A percentile compares a stretch with the other conserved stretches of the same genome.
Evolutionary conservation across 1,140 invertebrate species (phyloP).

Genomic region (Zaprionus africanus): DNA sequence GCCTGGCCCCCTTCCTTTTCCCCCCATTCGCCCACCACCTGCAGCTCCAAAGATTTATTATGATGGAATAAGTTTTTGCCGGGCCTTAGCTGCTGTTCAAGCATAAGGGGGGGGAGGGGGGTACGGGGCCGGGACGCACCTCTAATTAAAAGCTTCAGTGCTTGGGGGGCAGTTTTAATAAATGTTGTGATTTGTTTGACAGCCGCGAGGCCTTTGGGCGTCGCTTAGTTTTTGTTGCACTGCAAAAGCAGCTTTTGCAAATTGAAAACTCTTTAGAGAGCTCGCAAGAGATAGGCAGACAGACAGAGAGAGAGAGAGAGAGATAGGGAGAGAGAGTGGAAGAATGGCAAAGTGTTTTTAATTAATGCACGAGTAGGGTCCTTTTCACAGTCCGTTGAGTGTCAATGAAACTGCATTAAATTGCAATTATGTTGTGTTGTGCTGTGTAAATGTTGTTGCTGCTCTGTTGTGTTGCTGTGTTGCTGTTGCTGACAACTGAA

Average conservation of each 20-base stretch:
- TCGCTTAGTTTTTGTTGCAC: conserved; percentile 12
- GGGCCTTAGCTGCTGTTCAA: conserved; percentile 4
- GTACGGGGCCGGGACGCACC: conserved; percentile 15
- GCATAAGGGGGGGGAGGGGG: background rate
- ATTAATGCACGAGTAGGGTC: conserved; percentile 64
- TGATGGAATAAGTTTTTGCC: conserved; percentile 78
- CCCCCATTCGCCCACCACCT: conserved; percentile 1
- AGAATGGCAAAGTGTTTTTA: conserved; percentile 67
- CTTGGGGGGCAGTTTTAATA: conserved; percentile 65
- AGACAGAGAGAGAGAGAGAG: background rate
- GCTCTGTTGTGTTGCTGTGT: conserved; percentile 10
- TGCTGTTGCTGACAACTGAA: conserved; percentile 46
- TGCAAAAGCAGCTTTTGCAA: conserved; percentile 40
- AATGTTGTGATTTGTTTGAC: conserved; percentile 75
- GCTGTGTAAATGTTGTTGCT: conserved; percentile 31
- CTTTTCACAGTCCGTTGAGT: conserved; percentile 62
- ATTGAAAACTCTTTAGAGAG: conserved; percentile 29
- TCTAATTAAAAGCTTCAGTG: conserved; percentile 76
- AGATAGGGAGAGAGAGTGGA: background rate
- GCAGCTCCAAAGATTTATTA: conserved; percentile 70
- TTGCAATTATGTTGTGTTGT: conserved; percentile 70
- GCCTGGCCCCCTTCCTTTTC: background rate
- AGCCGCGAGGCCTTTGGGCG: conserved; percentile 37
- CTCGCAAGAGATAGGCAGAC: background rate
- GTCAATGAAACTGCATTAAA: conserved; percentile 77